These are phyloP conservation scores for Bombus waltoni DNA, from an alignment of 1,140 invertebrate species.

Conservation along the genomic window DNA sequence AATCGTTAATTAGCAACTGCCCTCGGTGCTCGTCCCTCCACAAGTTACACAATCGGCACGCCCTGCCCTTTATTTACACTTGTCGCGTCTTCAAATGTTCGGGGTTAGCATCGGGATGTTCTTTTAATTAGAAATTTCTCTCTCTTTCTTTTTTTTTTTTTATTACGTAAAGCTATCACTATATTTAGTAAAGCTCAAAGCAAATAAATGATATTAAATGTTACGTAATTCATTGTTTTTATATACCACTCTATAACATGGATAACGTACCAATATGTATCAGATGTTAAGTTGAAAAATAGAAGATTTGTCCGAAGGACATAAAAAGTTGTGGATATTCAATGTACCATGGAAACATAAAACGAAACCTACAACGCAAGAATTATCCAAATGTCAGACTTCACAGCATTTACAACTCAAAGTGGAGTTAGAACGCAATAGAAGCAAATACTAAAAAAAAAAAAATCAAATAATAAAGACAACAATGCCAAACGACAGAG, in stretches of 20 bases:
- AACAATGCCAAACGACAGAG: not conserved
- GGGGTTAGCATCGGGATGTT: not conserved
- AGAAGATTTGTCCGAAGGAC: not conserved
- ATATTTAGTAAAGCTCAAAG: too few species aligned
- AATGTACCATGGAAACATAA: not conserved
- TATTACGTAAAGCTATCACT: not conserved
- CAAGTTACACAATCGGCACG: conserved; percentile 14
- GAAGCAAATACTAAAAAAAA: not conserved
- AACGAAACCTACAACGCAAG: too few species aligned
- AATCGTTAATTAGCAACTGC: conserved; percentile 72
- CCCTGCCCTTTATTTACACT: conserved; percentile 43
- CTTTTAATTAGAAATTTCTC: not conserved
- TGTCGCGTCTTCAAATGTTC: not conserved
- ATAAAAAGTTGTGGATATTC: not conserved
- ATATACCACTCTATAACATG: not conserved
- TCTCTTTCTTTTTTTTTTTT: not conserved
- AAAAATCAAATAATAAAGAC: not conserved
- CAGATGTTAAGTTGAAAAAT: not conserved
- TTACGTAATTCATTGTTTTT: too few species aligned
- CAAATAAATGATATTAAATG: not conserved
- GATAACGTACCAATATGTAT: not conserved
- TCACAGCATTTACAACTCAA: not conserved
- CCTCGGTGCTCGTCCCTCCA: conserved; percentile 18
- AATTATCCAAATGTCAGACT: not conserved
- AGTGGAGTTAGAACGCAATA: not conserved